Evolutionary conservation across 2,888 invertebrate species (phyloP), one percentile per base, ranked within the genome.

Genomic region (Neoascia interrupta): DNA sequence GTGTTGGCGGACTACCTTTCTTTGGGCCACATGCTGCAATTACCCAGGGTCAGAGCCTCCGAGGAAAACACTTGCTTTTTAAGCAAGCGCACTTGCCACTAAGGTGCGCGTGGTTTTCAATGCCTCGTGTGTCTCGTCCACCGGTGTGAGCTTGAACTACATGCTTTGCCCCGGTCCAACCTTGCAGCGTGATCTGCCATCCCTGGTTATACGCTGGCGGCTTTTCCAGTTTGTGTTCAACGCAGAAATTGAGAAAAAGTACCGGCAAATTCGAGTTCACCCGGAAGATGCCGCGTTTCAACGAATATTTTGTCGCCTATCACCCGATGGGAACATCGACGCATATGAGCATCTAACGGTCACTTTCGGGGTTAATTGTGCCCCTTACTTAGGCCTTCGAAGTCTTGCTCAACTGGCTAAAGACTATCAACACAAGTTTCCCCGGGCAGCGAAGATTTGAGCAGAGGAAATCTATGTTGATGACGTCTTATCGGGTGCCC

Each of bases 1-100:
- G 70, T 70, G 4, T 0, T 61, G 1, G 10, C 10, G 1, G 61
- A 72, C 28, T 72, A 72, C 37, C 1, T 43, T 3, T 5, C 60
- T 2, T 13, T 43, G 6, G 43, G 21, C 13, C 23, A 43, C 6
- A 43, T 23, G 43, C 4, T 13, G 23, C n/a, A 45, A 10, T 13
- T 13, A 16, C 70, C 45, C 2, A 47, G 34, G 16, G 4, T 21
- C 11, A 28, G 10, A 2, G 5, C 1, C 1, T 2, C 0, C 3
- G 18, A 26, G 6, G 5, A 19, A 1, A 6, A 11, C 5, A 31
- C 45, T 4, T 70, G 61, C 10, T 70, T 54, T 16, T 6, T 70
- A n/a, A n/a, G 2, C 70, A 61, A n/a, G 45, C 61, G 4, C 47
- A 49, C 10, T 10, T 41, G 3, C 56, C 6, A 58, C 56, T 5